Base-by-base conservation (phyloP, 1,140 invertebrate genomes). In the Probaryconus sp. region DNA sequence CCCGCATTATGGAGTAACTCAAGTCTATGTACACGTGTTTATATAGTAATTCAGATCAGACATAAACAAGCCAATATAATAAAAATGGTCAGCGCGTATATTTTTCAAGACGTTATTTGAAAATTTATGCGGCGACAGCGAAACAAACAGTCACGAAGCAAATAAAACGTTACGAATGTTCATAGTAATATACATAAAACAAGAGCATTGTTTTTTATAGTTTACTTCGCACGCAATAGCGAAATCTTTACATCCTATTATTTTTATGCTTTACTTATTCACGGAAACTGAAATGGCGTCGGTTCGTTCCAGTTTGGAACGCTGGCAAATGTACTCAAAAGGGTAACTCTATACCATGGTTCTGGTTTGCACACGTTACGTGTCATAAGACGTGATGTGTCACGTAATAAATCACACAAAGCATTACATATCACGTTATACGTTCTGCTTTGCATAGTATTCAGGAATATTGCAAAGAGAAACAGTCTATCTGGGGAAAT, bases 391-490 rank as follows among this genome's bases (percentile, higher is more conserved):
- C 68, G 31, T 55, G 42, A 61, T 47, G 50, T 58, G 68, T 20
- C 37, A 30, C 35, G 56, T 47, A 64, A 71, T 63, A 72, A 64
- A 72, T 64, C 61, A 56, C 17, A 50, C 20, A 72, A 63, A 51
- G 45, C 68, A 58, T 63, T 56, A 33, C 68, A 60, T 72, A 64
- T 72, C 58, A 65, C 47, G 58, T 72, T 53, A 18, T 64, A 45
- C 58, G 51, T 50, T 51, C 35, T 51, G 33, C 31, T 51, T 51
- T 35, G 51, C 28, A 10, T 28, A 38, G 21, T 24, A 4, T 24
- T 7, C 7, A 48, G 28, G 30, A 45, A 45, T 64, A 43, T 51
- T 48, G 20, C 26, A 33, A 37, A 37, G 11, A 28, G 14, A 4
- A 35, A 21, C 48, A 33, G 7, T 26, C 9, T 37, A 64, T 37